Evolutionary conservation across 2,888 invertebrate species (phyloP).

Genomic region (Ornithoptera alexandrae): DNA sequence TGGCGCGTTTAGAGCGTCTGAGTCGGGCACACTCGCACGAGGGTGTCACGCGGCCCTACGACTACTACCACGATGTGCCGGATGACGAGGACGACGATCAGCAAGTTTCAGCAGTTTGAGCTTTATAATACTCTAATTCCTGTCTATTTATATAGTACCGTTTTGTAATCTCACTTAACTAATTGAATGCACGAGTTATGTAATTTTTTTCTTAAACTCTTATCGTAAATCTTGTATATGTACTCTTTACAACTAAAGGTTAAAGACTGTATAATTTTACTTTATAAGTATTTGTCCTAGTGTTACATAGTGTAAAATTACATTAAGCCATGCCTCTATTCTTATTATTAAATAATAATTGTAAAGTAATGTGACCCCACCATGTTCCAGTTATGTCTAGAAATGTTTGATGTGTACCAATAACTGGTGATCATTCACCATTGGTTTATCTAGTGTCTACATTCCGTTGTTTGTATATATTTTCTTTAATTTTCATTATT

Average conservation of each 20-base stretch:
- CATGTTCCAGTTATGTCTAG: slow-evolving; percentile 78
- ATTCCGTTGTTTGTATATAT: slow-evolving; percentile 78
- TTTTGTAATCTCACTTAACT: slow-evolving; percentile 77
- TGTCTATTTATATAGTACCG: slow-evolving; percentile 73
- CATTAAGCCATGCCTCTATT: slow-evolving; percentile 66
- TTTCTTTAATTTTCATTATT: slow-evolving; percentile 73
- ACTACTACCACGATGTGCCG: slow-evolving; percentile 81
- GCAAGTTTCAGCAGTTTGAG: slow-evolving; percentile 75
- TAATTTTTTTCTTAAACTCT: slow-evolving; percentile 59
- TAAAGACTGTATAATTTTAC: slow-evolving; percentile 78
- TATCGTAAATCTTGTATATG: slow-evolving; percentile 64
- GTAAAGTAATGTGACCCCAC: slow-evolving; percentile 68
- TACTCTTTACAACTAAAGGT: slow-evolving; percentile 73
- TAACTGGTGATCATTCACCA: slow-evolving; percentile 61
- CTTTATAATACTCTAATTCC: slow-evolving; percentile 61
- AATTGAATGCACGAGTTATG: slow-evolving; percentile 75
- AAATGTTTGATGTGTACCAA: slow-evolving; percentile 72
- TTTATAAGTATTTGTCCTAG: slow-evolving; percentile 68
- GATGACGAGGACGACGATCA: slow-evolving; percentile 78
- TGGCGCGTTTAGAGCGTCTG: slow-evolving; percentile 89
- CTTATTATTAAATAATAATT: slow-evolving; percentile 53
- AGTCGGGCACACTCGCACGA: slow-evolving; percentile 93
- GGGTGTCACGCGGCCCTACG: slow-evolving; percentile 88
- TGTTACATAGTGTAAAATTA: slow-evolving; percentile 76
- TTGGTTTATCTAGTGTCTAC: slow-evolving; percentile 77